Conservation (phyloP, 2,797 vertebrate genomes). For the Galagoides demidoff region DNA sequence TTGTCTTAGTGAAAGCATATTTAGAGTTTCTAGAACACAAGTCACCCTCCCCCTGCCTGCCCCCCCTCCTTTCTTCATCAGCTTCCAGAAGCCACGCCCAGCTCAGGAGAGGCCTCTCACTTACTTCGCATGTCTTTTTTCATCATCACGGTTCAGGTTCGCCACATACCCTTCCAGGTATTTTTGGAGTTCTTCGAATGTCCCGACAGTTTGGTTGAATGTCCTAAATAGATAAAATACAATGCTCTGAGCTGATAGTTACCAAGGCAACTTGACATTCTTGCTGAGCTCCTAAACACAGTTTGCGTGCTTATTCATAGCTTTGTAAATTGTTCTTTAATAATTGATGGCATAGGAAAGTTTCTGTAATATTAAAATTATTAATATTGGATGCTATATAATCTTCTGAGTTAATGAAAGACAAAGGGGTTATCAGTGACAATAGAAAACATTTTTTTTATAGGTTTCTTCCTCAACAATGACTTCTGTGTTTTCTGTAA, state of each 20-base stretch:
- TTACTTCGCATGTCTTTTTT: constrained; percentile 94
- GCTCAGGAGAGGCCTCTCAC: constrained; percentile 58
- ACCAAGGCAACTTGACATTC: background rate
- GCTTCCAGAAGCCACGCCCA: rapidly evolving
- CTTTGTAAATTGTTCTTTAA: constrained; percentile 24
- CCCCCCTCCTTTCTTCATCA: background rate
- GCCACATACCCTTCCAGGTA: constrained; percentile 96
- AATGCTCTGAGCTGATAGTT: background rate
- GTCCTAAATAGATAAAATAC: constrained; percentile 87
- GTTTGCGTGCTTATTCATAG: background rate
- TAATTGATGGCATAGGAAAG: background rate
- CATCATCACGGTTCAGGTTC: constrained; percentile 92
- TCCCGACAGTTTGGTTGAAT: constrained; percentile 96
- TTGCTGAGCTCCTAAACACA: background rate
- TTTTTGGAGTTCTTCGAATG: constrained; percentile 95
- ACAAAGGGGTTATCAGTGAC: background rate
- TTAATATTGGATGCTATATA: background rate
- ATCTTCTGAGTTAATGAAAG: background rate
- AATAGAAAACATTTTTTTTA: background rate
- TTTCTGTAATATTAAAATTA: background rate
- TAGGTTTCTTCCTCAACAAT: background rate
- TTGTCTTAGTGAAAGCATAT: background rate
- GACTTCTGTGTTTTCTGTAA: background rate
- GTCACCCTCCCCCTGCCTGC: background rate
- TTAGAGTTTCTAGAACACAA: background rate